Evolutionary conservation across 2,113 vertebrate genomes (phyloP), one percentile per base, ranked within the genome.

Genomic region (Martes martes): DNA sequence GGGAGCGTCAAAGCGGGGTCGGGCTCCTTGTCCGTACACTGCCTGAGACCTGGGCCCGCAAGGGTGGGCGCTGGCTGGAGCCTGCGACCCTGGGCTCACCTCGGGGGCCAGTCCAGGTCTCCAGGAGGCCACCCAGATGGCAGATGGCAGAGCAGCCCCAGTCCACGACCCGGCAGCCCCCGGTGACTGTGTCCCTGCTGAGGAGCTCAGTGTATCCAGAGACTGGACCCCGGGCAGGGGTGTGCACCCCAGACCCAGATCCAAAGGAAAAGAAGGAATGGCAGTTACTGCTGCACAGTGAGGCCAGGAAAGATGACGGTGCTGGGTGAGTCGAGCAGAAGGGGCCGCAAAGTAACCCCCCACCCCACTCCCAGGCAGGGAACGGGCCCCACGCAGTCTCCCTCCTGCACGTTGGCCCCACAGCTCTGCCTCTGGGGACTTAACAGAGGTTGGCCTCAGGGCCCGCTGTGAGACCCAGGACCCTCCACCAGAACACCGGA

Each of bases 211-310:
- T 0, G 21, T 2, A 3, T 42, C 28, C 26, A 45, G 83, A 31
- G 52, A 26, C 67, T 2, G 16, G 80, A 16, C 79, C 79, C 24
- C 5, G 13, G 11, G 10, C 59, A 79, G 11, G 45, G 11, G 33
- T 4, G 45, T 4, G n/a, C 10, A 23, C 67, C 39, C 50, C 50
- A 65, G 76, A 31, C 19, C 0, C 0, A 0, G 74, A 6, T 11
- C 36, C 6, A 5, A 33, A 11, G 1, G 14, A n/a, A 4, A 80
- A 63, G 42, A 3, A 95, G 13, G 14, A 15, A 33, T 4, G 1
- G 7, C 4, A 8, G 7, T 26, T 10, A 31, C 59, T 11, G 79
- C n/a, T 0, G 0, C n/a, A 9, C 28, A 7, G 0, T 0, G 31
- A 28, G 47, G 50, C 47, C 57, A 33, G 55, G 42, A 4, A 1